A percentile compares a stretch with the other conserved stretches of the same genome.
phyloP scores from a whole-genome alignment of 2,888 invertebrate species.

The Chironomus riparius region DNA sequence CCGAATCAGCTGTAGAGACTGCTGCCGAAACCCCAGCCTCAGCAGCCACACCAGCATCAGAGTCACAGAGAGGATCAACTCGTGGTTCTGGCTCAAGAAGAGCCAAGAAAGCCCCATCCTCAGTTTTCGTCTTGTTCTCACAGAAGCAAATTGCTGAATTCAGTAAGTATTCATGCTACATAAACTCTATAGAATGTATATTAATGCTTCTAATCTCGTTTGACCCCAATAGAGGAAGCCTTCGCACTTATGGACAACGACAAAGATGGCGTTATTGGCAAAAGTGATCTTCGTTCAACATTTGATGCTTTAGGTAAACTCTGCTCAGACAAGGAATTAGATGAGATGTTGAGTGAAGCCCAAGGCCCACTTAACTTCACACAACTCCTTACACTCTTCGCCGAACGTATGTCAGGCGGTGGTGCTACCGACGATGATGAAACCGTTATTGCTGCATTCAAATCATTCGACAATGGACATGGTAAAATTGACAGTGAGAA shows the following conservation, averaged over 20 bases:
- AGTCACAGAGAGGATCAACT: slow-evolving; percentile 64
- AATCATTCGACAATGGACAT: slow-evolving; percentile 72
- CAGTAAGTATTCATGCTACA: slow-evolving; percentile 57
- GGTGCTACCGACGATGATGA: slow-evolving; percentile 84
- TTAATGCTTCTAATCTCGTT: neutral
- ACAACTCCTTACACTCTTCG: slow-evolving; percentile 84
- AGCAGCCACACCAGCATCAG: slow-evolving; percentile 50
- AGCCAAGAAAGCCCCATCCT: slow-evolving; percentile 85
- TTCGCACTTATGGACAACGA: slow-evolving; percentile 95
- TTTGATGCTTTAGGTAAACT: slow-evolving; percentile 89
- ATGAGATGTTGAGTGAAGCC: slow-evolving; percentile 79
- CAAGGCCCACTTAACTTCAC: slow-evolving; percentile 92
- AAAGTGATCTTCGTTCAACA: slow-evolving; percentile 82
- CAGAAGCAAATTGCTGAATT: slow-evolving; percentile 94
- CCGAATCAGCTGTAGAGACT: slow-evolving; percentile 55
- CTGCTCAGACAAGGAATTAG: slow-evolving; percentile 82
- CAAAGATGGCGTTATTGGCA: slow-evolving; percentile 85
- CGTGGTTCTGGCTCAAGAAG: slow-evolving; percentile 61
- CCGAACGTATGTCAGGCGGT: slow-evolving; percentile 83
- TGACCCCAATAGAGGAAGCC: slow-evolving; percentile 48
- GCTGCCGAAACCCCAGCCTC: slow-evolving; percentile 62
- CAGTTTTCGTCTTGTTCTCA: slow-evolving; percentile 95
- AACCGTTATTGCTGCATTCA: slow-evolving; percentile 85
- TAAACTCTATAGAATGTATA: neutral
- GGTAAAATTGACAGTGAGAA: slow-evolving; percentile 84